A percentile compares a stretch with the other conserved stretches of the same genome.
Evolutionary conservation across 2,888 invertebrate species (phyloP).

Genomic region (Macrosoma leucophasiata): DNA sequence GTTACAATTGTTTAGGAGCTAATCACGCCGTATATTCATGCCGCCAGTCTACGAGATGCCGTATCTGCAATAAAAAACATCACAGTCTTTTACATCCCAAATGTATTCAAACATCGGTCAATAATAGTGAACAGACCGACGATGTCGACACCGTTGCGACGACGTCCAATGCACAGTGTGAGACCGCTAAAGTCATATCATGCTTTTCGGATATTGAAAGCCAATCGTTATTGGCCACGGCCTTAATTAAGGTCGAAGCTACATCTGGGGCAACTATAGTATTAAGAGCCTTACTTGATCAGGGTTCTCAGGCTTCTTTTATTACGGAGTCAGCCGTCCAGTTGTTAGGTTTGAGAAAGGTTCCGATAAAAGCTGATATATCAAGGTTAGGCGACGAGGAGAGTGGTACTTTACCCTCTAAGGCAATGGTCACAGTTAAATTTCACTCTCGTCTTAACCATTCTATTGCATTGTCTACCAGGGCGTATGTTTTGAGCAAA

Average conservation of each 20-base stretch:
- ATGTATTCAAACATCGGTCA: too few species aligned
- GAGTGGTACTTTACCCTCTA: conserved; percentile 1
- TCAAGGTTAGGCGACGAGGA: conserved; percentile 2
- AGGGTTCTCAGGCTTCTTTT: conserved; percentile 26
- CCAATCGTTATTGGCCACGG: conserved; percentile 20
- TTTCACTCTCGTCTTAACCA: background rate
- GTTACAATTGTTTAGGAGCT: background rate
- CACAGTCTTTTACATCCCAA: conserved; percentile 18
- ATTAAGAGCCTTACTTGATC: conserved; percentile 26
- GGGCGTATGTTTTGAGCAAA: background rate
- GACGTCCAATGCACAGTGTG: conserved; percentile 1
- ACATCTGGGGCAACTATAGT: conserved; percentile 8
- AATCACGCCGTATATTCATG: conserved; percentile 1
- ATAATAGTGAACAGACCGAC: conserved; percentile 1
- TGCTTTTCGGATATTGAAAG: conserved; percentile 1
- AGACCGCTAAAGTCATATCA: conserved; percentile 1
- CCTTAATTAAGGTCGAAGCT: conserved; percentile 18
- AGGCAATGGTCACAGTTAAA: background rate
- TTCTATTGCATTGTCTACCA: background rate
- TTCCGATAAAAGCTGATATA: conserved; percentile 4
- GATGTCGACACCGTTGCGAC: too few species aligned
- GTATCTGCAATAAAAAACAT: conserved; percentile 9
- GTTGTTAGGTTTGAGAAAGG: conserved; percentile 16
- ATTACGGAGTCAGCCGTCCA: conserved; percentile 22
- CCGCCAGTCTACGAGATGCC: background rate